phyloP scores from a whole-genome alignment of 2,888 invertebrate genomes.

The Microctonus hyperodae region DNA sequence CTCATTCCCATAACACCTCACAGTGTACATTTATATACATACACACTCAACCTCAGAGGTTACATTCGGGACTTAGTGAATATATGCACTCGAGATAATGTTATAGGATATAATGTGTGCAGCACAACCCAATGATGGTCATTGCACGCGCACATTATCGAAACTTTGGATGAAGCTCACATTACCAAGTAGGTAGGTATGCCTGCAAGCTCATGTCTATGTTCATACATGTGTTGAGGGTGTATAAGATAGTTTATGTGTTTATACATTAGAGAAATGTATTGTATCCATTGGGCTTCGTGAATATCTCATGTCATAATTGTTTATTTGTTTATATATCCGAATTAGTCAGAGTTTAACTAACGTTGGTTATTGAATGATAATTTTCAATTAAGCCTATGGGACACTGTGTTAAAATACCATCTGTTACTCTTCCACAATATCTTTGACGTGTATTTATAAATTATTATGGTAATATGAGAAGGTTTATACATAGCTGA shows the following conservation, averaged over 20 bases:
- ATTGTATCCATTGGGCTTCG: slow-evolving; percentile 5
- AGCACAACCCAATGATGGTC: slow-evolving; percentile 8
- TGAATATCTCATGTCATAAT: too few relatives aligned
- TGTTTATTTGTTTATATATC: too few relatives aligned
- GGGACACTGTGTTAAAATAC: slow-evolving; percentile 34
- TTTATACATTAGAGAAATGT: slow-evolving; percentile 4
- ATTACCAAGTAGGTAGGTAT: background rate
- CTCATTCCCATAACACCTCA: background rate
- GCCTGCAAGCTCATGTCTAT: background rate
- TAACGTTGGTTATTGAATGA: slow-evolving; percentile 48
- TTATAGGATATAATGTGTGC: slow-evolving; percentile 26
- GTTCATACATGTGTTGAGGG: background rate
- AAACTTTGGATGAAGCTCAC: slow-evolving; percentile 1
- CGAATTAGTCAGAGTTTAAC: slow-evolving; percentile 28
- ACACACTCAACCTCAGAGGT: background rate
- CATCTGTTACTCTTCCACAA: background rate
- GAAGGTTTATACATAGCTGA: background rate
- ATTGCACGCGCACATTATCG: slow-evolving; percentile 25
- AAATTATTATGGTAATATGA: too few relatives aligned
- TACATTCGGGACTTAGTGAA: background rate
- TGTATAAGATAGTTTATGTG: background rate
- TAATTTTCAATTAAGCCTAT: slow-evolving; percentile 48
- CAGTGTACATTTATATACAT: slow-evolving; percentile 5
- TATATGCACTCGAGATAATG: slow-evolving; percentile 16
- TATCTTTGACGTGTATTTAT: background rate